These are phyloP conservation scores for Chionoecetes opilio DNA, from an alignment of 1,140 invertebrate species.

Conservation along the genomic window DNA sequence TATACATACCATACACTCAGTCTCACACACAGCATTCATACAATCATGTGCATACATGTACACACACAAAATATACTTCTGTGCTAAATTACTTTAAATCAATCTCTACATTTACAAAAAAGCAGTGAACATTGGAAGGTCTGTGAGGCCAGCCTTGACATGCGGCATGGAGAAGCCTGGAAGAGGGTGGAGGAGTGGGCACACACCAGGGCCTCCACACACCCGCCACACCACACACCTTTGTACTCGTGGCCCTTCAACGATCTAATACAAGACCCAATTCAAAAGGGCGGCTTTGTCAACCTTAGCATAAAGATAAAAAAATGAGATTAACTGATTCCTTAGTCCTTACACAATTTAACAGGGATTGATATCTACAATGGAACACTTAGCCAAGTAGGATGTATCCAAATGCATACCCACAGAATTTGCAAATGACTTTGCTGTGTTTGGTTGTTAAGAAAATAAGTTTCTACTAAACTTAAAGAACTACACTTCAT, in stretches of 20 bases:
- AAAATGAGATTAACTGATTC: conserved; percentile 31
- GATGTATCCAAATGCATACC: not conserved
- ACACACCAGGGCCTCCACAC: conserved; percentile 42
- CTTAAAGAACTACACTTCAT: not conserved
- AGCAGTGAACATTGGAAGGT: conserved; percentile 27
- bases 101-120: not conserved
- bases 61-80: conserved; percentile 30
- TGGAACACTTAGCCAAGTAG: conserved; percentile 38
- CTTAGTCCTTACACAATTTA: conserved; percentile 54
- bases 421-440: not conserved
- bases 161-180: conserved; percentile 72
- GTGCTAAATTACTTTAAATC: conserved; percentile 19
- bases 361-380: conserved; percentile 72
- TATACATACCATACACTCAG: not conserved
- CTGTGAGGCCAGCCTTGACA: not conserved
- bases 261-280: conserved; percentile 13
- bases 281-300: conserved; percentile 21
- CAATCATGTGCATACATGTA: conserved; percentile 29
- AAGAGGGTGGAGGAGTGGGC: conserved; percentile 65
- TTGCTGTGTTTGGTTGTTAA: not conserved
- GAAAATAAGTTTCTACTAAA: conserved; percentile 60
- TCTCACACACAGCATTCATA: not conserved
- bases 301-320: conserved; percentile 1
- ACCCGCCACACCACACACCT: conserved; percentile 49
- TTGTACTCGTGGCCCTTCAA: conserved; percentile 52